phyloP scores from a whole-genome alignment of 2,888 invertebrate species.

The Bombyx huttoni region DNA sequence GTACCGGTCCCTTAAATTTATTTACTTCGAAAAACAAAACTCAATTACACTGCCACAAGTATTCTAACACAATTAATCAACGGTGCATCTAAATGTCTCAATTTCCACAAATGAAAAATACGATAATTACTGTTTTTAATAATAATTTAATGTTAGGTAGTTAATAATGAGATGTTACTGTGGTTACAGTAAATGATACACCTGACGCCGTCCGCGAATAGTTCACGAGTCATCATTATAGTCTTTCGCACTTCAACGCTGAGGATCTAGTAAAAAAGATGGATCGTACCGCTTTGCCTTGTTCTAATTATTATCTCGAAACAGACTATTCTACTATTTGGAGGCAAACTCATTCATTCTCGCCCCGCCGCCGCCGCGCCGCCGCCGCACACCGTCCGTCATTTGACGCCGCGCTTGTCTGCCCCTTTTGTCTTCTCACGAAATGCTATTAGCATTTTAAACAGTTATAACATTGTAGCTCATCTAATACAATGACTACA shows the following conservation, averaged over 20 bases:
- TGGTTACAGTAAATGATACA: not conserved
- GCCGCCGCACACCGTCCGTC: constrained; percentile 5
- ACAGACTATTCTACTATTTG: constrained; percentile 2
- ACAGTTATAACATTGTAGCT: not conserved
- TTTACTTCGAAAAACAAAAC: no score
- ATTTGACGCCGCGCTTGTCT: constrained; percentile 11
- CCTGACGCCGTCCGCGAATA: not conserved
- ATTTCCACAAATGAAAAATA: not conserved
- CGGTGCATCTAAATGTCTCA: no score
- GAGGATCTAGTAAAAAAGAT: constrained; percentile 2
- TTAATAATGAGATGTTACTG: not conserved
- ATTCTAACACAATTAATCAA: no score
- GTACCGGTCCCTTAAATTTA: no score
- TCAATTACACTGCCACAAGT: no score
- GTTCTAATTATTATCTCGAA: constrained; percentile 4
- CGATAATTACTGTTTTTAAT: not conserved
- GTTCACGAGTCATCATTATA: constrained; percentile 1
- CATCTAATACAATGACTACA: constrained; percentile 2
- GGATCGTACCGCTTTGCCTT: not conserved
- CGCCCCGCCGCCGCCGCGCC: constrained; percentile 5
- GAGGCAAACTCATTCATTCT: constrained; percentile 16
- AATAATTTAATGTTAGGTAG: not conserved
- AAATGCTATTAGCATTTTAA: not conserved
- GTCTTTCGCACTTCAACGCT: constrained; percentile 1
- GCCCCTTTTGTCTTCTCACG: constrained; percentile 10